Evolutionary conservation across 1,140 invertebrate species (phyloP).

Genomic region (Limonius californicus): DNA sequence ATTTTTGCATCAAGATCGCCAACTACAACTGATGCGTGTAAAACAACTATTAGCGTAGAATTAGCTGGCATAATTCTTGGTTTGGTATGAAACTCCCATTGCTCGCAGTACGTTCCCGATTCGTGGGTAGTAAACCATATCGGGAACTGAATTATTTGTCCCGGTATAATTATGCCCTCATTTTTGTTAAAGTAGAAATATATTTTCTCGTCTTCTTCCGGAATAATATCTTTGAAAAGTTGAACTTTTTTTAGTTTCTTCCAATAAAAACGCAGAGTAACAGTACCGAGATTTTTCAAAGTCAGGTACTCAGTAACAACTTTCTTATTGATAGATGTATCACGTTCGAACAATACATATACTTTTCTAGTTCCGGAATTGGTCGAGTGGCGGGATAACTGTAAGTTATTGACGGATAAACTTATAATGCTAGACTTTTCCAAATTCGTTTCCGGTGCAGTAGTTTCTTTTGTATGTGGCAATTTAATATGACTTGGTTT

Average conservation of each 20-base stretch:
- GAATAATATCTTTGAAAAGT: background rate
- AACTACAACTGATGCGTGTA: background rate
- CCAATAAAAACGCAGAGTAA: background rate
- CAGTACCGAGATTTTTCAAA: conserved; percentile 1
- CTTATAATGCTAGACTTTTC: background rate
- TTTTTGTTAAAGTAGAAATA: conserved; percentile 10
- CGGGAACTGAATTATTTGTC: background rate
- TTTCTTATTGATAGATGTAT: background rate
- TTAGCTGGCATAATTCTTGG: background rate
- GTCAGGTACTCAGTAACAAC: background rate
- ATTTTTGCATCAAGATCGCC: background rate
- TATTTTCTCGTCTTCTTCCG: background rate
- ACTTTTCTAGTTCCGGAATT: background rate
- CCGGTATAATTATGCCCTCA: background rate
- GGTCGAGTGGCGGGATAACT: background rate
- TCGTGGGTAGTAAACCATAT: background rate
- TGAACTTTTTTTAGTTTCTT: background rate
- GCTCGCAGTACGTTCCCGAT: background rate
- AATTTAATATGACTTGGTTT: background rate
- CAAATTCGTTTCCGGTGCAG: background rate
- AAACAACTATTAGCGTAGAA: background rate
- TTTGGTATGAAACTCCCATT: conserved; percentile 6
- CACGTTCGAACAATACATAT: conserved; percentile 1
- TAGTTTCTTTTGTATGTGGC: background rate
- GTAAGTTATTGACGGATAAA: background rate